phyloP scores from a whole-genome alignment of 2,113 vertebrate genomes.

The Halcyon senegalensis region DNA sequence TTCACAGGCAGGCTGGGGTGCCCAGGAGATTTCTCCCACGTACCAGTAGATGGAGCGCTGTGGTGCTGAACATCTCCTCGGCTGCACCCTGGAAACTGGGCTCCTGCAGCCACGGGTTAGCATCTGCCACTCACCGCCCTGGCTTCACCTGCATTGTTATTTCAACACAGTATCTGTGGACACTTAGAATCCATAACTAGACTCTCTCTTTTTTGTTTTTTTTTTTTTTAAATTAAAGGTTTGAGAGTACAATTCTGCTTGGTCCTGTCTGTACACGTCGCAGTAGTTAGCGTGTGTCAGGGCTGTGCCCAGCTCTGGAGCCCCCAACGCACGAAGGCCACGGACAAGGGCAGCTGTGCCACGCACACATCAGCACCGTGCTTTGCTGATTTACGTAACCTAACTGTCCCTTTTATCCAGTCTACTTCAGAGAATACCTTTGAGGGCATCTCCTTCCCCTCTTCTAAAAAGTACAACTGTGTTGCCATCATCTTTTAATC shows the following conservation, averaged over 20 bases:
- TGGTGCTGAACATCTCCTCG: not conserved
- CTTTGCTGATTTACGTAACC: not conserved
- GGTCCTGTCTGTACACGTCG: too few species aligned
- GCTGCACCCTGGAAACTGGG: not conserved
- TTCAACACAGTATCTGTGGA: not conserved
- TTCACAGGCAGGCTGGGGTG: not conserved
- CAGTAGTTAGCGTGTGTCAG: too few species aligned
- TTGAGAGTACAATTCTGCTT: not conserved
- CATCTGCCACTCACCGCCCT: rapidly evolving
- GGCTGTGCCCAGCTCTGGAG: too few species aligned
- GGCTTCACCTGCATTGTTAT: rapidly evolving
- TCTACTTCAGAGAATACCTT: conserved; percentile 13
- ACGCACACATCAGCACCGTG: not conserved
- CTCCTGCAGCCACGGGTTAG: rapidly evolving
- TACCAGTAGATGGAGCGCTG: conserved; percentile 31
- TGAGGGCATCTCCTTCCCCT: not conserved
- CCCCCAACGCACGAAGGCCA: too few species aligned
- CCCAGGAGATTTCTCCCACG: not conserved
- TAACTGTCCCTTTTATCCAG: not conserved
- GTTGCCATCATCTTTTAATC: not conserved
- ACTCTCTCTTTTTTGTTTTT: not conserved
- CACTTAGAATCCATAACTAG: not conserved
- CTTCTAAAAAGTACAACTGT: not conserved
- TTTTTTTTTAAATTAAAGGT: not conserved
- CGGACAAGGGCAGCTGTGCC: not conserved